phyloP scores from a whole-genome alignment of 1,140 invertebrate species.

The Drosophila grimshawi region DNA sequence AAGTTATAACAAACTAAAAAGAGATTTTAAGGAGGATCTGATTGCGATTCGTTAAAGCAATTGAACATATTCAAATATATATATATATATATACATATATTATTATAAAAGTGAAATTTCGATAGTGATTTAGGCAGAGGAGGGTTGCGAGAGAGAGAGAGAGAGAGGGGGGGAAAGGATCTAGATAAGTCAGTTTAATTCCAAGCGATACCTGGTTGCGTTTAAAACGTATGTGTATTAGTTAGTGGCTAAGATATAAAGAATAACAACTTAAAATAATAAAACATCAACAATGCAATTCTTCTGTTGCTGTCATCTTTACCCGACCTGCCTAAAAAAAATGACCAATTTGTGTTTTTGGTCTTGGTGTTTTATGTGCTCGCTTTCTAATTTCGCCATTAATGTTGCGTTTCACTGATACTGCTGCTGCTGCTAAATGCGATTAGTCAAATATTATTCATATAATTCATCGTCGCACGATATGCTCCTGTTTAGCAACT shows the following conservation, averaged over 20 bases:
- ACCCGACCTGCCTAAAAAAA: constrained; percentile 14
- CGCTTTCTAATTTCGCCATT: background rate
- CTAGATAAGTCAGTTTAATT: constrained; percentile 21
- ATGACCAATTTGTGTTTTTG: background rate
- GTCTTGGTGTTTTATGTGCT: background rate
- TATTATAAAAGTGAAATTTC: background rate
- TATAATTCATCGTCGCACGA: constrained; percentile 40
- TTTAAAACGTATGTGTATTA: constrained; percentile 52
- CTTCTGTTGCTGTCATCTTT: constrained; percentile 13
- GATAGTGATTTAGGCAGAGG: background rate
- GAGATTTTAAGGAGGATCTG: constrained; percentile 33
- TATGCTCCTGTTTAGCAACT: constrained; percentile 25
- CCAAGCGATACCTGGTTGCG: constrained; percentile 31
- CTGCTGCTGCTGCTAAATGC: background rate
- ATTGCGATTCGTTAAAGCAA: constrained; percentile 5
- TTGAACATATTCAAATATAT: constrained; percentile 1
- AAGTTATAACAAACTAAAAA: constrained; percentile 66
- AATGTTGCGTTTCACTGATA: background rate
- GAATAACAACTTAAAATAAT: constrained; percentile 63
- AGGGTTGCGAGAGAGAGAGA: background rate
- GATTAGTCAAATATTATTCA: background rate
- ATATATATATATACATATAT: constrained; percentile 5
- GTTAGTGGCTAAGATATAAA: constrained; percentile 41
- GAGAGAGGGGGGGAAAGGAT: background rate
- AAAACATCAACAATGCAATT: constrained; percentile 37